Evolutionary conservation across 2,113 vertebrate species (phyloP).

Genomic region (mouse (Mus musculus)): DNA sequence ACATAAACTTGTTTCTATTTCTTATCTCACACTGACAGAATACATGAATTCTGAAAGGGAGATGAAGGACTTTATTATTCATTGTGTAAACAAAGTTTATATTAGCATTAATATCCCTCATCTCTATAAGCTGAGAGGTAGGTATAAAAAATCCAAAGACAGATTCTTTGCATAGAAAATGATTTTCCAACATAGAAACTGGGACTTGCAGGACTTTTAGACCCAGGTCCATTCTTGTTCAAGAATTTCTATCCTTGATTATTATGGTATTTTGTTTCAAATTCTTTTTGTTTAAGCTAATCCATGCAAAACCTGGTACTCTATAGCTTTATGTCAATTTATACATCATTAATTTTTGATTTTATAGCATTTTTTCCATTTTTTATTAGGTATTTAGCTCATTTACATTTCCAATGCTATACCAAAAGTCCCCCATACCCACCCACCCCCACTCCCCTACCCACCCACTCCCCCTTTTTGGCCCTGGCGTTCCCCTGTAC

Average conservation of each 20-base stretch:
- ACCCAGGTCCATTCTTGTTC: not conserved
- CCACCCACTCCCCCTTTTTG: no score
- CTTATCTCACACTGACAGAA: not conserved
- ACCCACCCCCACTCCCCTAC: no score
- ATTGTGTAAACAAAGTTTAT: not conserved
- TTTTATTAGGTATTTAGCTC: no score
- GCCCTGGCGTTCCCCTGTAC: no score
- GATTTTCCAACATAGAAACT: not conserved
- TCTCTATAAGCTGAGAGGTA: not conserved
- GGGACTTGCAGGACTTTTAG: not conserved
- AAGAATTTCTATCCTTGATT: not conserved
- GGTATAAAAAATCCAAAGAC: not conserved
- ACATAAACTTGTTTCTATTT: not conserved
- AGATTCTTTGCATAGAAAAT: fast-evolving
- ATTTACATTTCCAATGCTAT: no score
- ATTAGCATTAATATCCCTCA: not conserved
- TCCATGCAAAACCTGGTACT: not conserved
- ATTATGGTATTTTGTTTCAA: not conserved
- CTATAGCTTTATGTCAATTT: not conserved
- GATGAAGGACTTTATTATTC: not conserved
- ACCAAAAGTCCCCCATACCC: no score
- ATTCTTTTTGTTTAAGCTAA: not conserved
- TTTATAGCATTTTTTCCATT: not conserved
- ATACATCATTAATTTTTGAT: not conserved
- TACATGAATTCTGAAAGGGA: not conserved